Percentiles rank a stretch among this genome's conserved stretches.
phyloP scores from a whole-genome alignment of 2,888 invertebrate species.

The Pollenia angustigena region DNA sequence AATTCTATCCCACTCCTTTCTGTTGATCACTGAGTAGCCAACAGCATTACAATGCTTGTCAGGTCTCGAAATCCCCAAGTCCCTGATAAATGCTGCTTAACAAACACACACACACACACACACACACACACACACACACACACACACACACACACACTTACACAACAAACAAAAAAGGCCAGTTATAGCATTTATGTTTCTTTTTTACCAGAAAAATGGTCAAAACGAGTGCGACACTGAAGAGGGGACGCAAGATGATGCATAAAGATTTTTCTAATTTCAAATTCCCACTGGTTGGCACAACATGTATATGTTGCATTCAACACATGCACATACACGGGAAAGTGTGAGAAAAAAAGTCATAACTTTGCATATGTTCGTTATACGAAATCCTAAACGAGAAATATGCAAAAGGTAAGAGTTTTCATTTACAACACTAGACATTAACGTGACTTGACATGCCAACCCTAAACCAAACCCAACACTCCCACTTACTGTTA shows the following conservation, averaged over 20 bases:
- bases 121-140: not conserved
- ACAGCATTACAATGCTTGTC: not conserved
- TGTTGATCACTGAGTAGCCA: slow-evolving; percentile 29
- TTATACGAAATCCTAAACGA: slow-evolving; percentile 24
- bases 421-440: not conserved
- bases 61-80: slow-evolving; percentile 31
- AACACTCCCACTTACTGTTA: slow-evolving; percentile 6
- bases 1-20: not conserved
- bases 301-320: not conserved
- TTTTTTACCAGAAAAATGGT: slow-evolving; percentile 16
- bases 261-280: slow-evolving; percentile 52
- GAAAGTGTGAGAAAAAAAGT: slow-evolving; percentile 39
- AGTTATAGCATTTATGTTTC: slow-evolving; percentile 14
- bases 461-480: not conserved
- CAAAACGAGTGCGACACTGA: slow-evolving; percentile 19
- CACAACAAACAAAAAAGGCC: too few species aligned
- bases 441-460: slow-evolving; percentile 56
- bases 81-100: not conserved
- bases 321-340: not conserved
- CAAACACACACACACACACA: not conserved
- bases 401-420: slow-evolving; percentile 32
- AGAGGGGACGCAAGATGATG: slow-evolving; percentile 20
- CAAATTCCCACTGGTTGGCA: slow-evolving; percentile 42
- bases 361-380: slow-evolving; percentile 60
- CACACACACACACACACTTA: not conserved